These are phyloP conservation scores for Laothoe populi DNA, from an alignment of 2,888 invertebrate species.

Conservation along the genomic window DNA sequence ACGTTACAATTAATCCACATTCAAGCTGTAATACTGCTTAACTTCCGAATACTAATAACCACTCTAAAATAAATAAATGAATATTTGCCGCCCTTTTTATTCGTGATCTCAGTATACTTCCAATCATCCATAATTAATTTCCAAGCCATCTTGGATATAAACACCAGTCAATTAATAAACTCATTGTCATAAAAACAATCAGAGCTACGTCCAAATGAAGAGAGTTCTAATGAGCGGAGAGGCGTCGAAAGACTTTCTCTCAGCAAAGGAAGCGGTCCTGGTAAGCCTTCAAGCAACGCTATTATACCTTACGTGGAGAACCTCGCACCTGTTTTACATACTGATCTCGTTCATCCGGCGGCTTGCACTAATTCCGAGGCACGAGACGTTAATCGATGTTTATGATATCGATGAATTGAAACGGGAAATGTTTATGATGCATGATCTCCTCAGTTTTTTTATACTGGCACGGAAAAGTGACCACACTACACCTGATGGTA, in stretches of 20 bases:
- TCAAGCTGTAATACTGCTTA: too few species aligned
- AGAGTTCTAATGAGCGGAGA: conserved; percentile 27
- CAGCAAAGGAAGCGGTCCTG: conserved; percentile 59
- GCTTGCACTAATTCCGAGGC: conserved; percentile 75
- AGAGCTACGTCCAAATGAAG: conserved; percentile 18
- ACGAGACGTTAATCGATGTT: conserved; percentile 59
- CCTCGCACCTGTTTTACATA: conserved; percentile 78
- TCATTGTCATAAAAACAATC: conserved; percentile 20
- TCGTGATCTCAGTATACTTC: not conserved
- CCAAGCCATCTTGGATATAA: conserved; percentile 4
- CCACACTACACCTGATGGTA: too few species aligned
- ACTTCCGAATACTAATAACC: too few species aligned
- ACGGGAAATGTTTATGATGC: not conserved
- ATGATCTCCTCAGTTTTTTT: too few species aligned
- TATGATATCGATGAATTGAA: conserved; percentile 46
- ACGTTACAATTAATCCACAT: too few species aligned
- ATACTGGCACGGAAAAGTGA: too few species aligned
- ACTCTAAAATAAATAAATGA: too few species aligned
- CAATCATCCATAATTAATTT: not conserved
- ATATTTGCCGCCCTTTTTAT: too few species aligned
- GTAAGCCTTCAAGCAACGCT: conserved; percentile 55
- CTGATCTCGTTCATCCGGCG: conserved; percentile 68
- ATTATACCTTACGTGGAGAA: conserved; percentile 68
- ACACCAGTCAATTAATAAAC: conserved; percentile 31
- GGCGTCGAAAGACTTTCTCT: conserved; percentile 64